These are phyloP conservation scores for Apostichopus leukothele DNA, from an alignment of 53 echinoderm and acorn worm species.

Conservation along the genomic window DNA sequence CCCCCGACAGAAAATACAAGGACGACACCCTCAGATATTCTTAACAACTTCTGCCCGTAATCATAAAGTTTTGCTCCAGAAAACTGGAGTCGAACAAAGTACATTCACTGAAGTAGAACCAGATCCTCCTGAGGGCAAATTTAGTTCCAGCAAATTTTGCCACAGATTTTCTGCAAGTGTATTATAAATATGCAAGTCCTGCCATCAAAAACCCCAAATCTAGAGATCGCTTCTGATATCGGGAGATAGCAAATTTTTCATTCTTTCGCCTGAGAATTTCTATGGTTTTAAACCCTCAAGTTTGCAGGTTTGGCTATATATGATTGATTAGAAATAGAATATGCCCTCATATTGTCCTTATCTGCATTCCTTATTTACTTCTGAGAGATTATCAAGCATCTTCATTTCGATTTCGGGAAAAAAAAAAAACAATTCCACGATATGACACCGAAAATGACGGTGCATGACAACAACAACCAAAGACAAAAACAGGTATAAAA, in stretches of 20 bases:
- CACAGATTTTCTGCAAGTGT: too few species aligned
- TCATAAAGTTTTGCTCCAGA: not conserved
- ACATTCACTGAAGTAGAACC: not conserved
- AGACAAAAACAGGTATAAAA: too few species aligned
- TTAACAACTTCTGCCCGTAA: not conserved
- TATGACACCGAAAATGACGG: too few species aligned
- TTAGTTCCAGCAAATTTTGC: not conserved
- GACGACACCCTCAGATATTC: not conserved
- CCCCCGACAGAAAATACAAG: not conserved
- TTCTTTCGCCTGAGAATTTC: not conserved
- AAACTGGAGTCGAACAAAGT: not conserved
- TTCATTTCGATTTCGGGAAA: too few species aligned
- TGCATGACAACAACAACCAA: too few species aligned
- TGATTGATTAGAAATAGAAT: not conserved
- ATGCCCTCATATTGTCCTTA: too few species aligned
- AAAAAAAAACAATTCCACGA: too few species aligned
- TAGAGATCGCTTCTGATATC: not conserved
- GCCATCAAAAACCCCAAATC: not conserved
- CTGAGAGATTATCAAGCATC: too few species aligned
- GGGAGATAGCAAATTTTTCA: not conserved
- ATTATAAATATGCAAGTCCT: not conserved
- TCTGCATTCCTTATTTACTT: too few species aligned
- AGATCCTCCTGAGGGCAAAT: not conserved
- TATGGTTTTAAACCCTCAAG: not conserved
- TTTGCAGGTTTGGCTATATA: not conserved